phyloP scores from a whole-genome alignment of 2,113 vertebrate genomes.

The Neopipo cinnamomea region DNA sequence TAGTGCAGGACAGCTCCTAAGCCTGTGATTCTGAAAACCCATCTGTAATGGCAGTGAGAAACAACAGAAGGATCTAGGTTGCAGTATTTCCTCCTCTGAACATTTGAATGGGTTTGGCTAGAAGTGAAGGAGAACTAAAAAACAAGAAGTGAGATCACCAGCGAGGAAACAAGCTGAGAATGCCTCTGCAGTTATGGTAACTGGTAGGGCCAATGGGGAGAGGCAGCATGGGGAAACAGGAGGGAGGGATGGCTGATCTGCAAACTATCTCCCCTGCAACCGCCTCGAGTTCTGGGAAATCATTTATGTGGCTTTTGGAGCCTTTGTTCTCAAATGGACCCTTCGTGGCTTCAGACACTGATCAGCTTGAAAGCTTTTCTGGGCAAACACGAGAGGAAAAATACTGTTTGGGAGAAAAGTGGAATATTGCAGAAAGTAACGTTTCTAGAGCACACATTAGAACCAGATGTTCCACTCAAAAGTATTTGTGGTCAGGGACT shows the following conservation, averaged over 20 bases:
- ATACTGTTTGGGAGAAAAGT: slow-evolving; percentile 51
- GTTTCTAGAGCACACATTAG: slow-evolving; percentile 57
- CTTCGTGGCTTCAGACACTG: slow-evolving; percentile 50
- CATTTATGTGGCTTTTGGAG: slow-evolving; percentile 46
- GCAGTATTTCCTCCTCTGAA: background rate
- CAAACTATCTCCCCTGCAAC: background rate
- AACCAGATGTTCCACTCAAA: slow-evolving; percentile 74
- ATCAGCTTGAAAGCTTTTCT: slow-evolving; percentile 60
- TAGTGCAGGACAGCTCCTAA: background rate
- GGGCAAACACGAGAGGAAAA: slow-evolving; percentile 56
- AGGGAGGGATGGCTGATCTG: background rate
- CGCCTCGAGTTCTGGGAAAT: slow-evolving; percentile 35
- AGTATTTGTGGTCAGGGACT: slow-evolving; percentile 51
- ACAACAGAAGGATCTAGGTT: background rate
- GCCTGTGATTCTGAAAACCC: background rate
- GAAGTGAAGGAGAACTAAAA: background rate
- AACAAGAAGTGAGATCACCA: background rate
- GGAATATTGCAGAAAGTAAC: slow-evolving; percentile 47
- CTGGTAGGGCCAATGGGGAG: background rate
- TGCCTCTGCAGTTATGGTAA: background rate
- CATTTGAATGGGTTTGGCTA: background rate
- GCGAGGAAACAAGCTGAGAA: background rate
- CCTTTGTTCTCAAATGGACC: slow-evolving; percentile 55
- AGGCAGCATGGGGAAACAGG: background rate
- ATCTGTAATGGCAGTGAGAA: background rate